These are phyloP conservation scores for Choloepus didactylus DNA, from an alignment of 2,797 vertebrate species.

Conservation along the genomic window DNA sequence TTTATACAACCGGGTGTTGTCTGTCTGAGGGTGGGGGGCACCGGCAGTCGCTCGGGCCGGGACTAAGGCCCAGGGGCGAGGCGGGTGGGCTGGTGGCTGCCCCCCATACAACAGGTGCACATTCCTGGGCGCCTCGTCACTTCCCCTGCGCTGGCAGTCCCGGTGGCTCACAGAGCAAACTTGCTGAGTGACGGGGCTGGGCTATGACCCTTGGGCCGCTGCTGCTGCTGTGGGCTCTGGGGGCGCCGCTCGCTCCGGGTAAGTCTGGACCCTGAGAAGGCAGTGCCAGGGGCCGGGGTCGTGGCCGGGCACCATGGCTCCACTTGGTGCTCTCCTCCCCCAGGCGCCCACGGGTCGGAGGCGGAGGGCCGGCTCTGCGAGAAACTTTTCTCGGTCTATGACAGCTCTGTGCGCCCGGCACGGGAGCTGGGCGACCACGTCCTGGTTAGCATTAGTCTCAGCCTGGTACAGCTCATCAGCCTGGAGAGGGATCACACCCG, in stretches of 20 bases:
- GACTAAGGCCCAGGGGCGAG: constrained; percentile 49
- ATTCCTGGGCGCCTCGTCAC: constrained; percentile 81
- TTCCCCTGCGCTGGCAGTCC: constrained; percentile 72
- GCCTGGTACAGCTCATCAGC: constrained; percentile 81
- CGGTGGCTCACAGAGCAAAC: not conserved
- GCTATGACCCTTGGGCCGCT: constrained; percentile 85
- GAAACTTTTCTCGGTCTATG: constrained; percentile 89
- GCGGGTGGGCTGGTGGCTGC: constrained; percentile 73
- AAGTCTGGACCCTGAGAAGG: constrained; percentile 6
- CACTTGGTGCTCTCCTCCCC: not conserved
- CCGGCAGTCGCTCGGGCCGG: constrained; percentile 59
- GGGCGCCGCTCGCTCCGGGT: constrained; percentile 60
- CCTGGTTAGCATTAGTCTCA: no score
- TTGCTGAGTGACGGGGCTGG: constrained; percentile 78
- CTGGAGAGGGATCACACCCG: constrained; percentile 89
- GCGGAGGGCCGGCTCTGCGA: constrained; percentile 88
- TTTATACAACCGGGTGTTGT: constrained; percentile 74
- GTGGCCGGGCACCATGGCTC: not conserved
- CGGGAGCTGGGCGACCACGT: no score
- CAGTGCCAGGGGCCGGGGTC: not conserved
- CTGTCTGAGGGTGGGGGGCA: constrained; percentile 58
- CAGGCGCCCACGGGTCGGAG: constrained; percentile 83
- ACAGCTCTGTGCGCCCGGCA: constrained; percentile 57
- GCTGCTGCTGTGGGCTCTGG: constrained; percentile 73
- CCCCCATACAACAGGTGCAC: constrained; percentile 82